Base-by-base conservation (phyloP, 2,888 invertebrate genomes). In the Ferrisia virgata region DNA sequence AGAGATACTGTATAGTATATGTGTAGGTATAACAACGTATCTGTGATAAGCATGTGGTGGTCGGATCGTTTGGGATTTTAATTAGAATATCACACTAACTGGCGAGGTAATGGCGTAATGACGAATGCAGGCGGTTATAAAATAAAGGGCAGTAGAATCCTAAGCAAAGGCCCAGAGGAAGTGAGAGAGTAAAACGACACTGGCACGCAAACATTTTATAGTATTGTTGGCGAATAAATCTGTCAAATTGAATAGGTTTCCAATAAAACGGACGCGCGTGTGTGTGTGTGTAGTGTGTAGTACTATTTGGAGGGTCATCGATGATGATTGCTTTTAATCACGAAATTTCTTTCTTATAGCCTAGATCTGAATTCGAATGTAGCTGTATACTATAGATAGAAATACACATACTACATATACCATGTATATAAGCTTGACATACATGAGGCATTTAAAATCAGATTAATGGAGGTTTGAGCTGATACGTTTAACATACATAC, bases 271-370 rank as follows among this genome's bases (percentile, higher is more conserved):
- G 4, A 25, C 25, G 25, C 25, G 3, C n/a, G n/a, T n/a, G n/a
- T n/a, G n/a, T n/a, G n/a, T n/a, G n/a, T n/a, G n/a, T n/a, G n/a
- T n/a, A n/a, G n/a, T n/a, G n/a, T n/a, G n/a, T n/a, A n/a, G n/a
- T n/a, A n/a, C n/a, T 47, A 47, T 58, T 58, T 58, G 58, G 58
- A 72, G 33, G 72, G 72, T 72, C 33, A 25, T 25, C 25, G n/a
- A 15, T 39, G n/a, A 15, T 39, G 33, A 80, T 80, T 80, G 80
- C 53, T 53, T 43, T 53, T 80, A 53, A 80, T 80, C 80, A 80
- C 80, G 80, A 58, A 58, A 80, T 53, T 80, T 3, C 18, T 53
- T 53, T 2, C 1, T 58, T 58, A n/a, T n/a, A n/a, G n/a, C n/a
- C n/a, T n/a, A n/a, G n/a, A n/a, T n/a, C n/a, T n/a, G n/a, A n/a